Conservation (phyloP, 2,113 vertebrate genomes). For the Alethe diademata region DNA sequence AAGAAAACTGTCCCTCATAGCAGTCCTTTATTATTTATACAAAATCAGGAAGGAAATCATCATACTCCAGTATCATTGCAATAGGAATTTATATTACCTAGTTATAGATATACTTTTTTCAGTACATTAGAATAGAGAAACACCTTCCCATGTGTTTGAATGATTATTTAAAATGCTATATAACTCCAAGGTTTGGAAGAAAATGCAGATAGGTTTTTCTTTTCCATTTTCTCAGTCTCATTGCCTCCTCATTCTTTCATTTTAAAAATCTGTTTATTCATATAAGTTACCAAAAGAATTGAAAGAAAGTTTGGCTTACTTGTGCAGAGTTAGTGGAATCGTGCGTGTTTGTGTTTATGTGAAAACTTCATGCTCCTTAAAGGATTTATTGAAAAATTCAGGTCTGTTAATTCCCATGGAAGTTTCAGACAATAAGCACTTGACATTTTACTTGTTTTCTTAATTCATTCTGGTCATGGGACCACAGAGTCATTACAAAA, state of each 20-base stretch:
- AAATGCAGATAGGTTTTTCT: background rate
- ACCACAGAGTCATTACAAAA: background rate
- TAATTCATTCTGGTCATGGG: background rate
- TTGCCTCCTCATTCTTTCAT: background rate
- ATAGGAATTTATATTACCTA: background rate
- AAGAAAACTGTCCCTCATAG: background rate
- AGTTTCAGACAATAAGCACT: background rate
- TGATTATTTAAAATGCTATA: background rate
- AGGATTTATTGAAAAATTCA: background rate
- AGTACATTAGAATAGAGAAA: background rate
- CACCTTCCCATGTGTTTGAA: background rate
- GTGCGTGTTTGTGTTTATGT: background rate
- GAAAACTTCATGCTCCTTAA: background rate
- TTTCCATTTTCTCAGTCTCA: background rate
- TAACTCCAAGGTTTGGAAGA: background rate
- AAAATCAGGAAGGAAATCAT: conserved; percentile 17
- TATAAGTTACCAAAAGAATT: background rate
- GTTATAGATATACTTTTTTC: background rate
- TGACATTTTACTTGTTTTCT: conserved; percentile 6
- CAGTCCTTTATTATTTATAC: conserved; percentile 16
- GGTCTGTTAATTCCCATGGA: background rate
- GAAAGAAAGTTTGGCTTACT: background rate
- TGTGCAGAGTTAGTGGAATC: background rate
- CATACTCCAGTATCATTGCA: background rate
- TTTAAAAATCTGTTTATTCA: background rate